Percentiles rank a stretch among this genome's conserved stretches.
Conservation (phyloP, 1,140 invertebrate genomes). For the Drosophila prosaltans region DNA sequence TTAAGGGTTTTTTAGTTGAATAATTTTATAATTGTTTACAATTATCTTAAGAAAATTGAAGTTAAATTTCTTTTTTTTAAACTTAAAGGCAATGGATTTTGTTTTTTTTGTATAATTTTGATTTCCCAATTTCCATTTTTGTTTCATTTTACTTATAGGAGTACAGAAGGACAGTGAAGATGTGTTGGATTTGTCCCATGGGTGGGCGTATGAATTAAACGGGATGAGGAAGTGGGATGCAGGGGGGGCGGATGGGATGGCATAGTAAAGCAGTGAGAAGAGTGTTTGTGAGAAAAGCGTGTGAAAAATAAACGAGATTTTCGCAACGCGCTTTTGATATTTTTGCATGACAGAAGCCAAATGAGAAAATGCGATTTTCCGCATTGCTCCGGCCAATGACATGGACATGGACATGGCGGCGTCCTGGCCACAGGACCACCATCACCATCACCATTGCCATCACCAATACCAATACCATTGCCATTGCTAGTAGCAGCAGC, state of each 20-base stretch:
- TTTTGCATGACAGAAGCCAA: conserved; percentile 81
- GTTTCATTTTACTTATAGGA: conserved; percentile 4
- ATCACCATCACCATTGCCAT: conserved; percentile 2
- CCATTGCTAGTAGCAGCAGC: conserved; percentile 43
- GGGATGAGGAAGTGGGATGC: background rate
- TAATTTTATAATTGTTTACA: too few species aligned
- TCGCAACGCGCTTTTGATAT: conserved; percentile 78
- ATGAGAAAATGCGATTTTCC: conserved; percentile 81
- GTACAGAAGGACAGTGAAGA: background rate
- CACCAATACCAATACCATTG: conserved; percentile 9
- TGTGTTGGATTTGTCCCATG: background rate
- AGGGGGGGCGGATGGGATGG: background rate
- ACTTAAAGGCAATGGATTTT: background rate
- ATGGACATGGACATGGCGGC: conserved; percentile 65
- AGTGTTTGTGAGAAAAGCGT: conserved; percentile 75
- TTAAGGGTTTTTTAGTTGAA: too few species aligned
- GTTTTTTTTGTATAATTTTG: background rate
- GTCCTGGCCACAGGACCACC: conserved; percentile 15
- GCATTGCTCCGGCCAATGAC: conserved; percentile 79
- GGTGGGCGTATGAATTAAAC: background rate
- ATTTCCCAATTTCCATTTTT: background rate
- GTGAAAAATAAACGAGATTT: conserved; percentile 81
- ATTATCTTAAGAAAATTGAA: background rate
- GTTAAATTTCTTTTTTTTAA: background rate
- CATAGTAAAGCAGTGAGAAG: conserved; percentile 13